phyloP scores from a whole-genome alignment of 2,888 invertebrate genomes.

The Thecophora atra region DNA sequence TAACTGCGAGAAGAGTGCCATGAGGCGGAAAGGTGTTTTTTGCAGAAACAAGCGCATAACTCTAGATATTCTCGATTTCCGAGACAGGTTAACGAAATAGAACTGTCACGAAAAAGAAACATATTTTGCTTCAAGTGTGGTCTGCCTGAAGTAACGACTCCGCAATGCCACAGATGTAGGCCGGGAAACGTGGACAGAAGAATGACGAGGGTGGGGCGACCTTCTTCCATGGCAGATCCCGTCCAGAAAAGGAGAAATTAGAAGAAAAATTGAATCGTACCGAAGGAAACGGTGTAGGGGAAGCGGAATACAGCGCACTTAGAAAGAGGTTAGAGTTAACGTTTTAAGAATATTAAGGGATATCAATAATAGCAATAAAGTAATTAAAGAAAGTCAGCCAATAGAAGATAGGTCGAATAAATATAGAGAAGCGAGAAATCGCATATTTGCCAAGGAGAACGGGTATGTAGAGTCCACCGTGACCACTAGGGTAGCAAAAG shows the following conservation, averaged over 20 bases:
- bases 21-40: constrained; percentile 1
- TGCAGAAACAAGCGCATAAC: no score
- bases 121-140: constrained; percentile 34
- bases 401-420: background rate
- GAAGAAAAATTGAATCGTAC: no score
- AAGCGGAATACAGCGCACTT: no score
- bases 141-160: background rate
- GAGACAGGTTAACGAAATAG: background rate
- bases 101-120: background rate
- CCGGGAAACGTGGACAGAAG: constrained; percentile 8
- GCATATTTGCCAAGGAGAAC: background rate
- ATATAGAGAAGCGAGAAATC: background rate
- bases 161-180: constrained; percentile 21
- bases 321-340: no score
- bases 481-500: background rate
- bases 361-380: background rate
- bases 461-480: background rate
- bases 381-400: background rate
- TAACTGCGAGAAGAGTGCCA: constrained; percentile 17
- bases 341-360: no score
- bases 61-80: no score
- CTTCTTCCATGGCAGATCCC: constrained; percentile 1
- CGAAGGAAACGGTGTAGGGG: no score
- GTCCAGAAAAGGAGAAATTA: background rate
- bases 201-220: constrained; percentile 2